Base-by-base conservation (phyloP, 2,888 invertebrate species). In the Lordiphosa fenestrarum region DNA sequence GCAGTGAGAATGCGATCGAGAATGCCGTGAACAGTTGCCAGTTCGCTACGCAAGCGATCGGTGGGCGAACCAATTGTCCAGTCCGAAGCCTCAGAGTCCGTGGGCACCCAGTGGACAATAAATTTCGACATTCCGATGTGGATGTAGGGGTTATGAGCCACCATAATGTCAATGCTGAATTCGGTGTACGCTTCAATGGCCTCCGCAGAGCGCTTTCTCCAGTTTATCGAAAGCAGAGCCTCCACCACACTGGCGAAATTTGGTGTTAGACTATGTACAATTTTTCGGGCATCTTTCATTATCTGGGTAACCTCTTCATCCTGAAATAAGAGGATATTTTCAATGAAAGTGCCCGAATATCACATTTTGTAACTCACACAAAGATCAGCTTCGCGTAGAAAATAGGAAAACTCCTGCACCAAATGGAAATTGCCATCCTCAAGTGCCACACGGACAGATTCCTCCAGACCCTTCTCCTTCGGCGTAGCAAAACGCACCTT, bases 71-170 rank as follows among this genome's bases (percentile, higher is more conserved):
- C 92, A 33, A 92, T 91, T 84, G 91, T 90, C 91, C 94, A 94
- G 41, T 91, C 91, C 19, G 87, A 87, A 53, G 90, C 90, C 48
- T 88, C 92, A 85, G 87, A 81, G 86, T 90, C 90, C 6, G 50
- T 66, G 72, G 92, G 91, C 78, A 91, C 88, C 89, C 94, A 94
- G 42, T 91, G 89, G 33, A 87, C 78, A n/a, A 94, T 90, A 51
- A 94, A 87, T 80, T 91, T 92, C 46, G 91, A 90, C 40, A 94
- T 90, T 7, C 92, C 92, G 71, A 91, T 90, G 67, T 91, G 91
- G 4, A 92, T 91, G 86, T 94, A 93, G 83, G 92, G 91, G 68
- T 92, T 92, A 71, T 94, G 94, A 1, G 93, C 93, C 41, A 93
- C 92, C 53, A 94, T 90, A 47, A 95, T 89, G 88, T 94, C 93